Evolutionary conservation across 2,797 vertebrate species (phyloP).

Genomic region (Hypotaenidia philippensis): DNA sequence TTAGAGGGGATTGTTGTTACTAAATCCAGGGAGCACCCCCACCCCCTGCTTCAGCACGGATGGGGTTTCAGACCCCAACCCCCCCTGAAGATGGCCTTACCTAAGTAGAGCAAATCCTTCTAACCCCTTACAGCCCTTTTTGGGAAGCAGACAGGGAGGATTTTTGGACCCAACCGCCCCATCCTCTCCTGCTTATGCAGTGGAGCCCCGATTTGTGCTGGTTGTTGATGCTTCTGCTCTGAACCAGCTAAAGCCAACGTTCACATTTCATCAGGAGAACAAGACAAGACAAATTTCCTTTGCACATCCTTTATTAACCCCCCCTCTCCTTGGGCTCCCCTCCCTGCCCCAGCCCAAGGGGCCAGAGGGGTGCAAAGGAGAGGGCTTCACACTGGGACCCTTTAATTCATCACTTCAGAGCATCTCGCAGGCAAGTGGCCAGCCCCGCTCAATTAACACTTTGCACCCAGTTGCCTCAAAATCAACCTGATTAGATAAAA

Average conservation of each 20-base stretch:
- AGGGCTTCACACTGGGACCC: neutral
- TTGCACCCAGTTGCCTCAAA: neutral
- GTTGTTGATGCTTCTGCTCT: neutral
- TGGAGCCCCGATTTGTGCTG: rapidly evolving
- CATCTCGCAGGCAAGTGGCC: neutral
- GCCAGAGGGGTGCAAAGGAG: rapidly evolving
- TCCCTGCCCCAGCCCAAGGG: rapidly evolving
- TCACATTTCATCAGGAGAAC: neutral
- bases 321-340: rapidly evolving
- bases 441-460: neutral
- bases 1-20: neutral
- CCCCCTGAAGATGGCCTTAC: no score
- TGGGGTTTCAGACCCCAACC: no score
- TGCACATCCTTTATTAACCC: neutral
- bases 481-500: constrained; percentile 14
- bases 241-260: rapidly evolving
- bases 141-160: neutral
- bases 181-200: rapidly evolving
- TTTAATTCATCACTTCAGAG: neutral
- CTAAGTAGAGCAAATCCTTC: neutral
- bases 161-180: neutral
- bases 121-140: neutral
- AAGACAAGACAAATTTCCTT: neutral
- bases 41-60: no score
- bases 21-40: rapidly evolving